Evolutionary conservation across 2,797 vertebrate genomes (phyloP).

Genomic region (Poecilia gillii): DNA sequence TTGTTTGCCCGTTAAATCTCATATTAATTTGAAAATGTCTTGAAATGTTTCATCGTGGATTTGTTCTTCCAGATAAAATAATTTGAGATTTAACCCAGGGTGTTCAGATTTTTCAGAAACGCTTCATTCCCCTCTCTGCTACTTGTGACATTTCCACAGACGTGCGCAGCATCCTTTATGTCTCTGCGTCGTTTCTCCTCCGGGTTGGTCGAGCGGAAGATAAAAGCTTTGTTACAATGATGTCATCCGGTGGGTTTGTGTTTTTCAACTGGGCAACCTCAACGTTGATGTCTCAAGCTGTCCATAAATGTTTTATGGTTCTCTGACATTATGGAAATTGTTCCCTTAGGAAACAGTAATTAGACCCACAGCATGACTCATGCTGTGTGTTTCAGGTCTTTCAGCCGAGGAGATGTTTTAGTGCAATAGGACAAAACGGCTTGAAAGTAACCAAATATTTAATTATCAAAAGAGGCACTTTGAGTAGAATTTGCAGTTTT

Average conservation of each 20-base stretch:
- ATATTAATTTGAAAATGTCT: background rate
- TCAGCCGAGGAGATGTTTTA: background rate
- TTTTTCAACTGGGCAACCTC: background rate
- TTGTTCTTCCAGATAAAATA: background rate
- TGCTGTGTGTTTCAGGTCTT: background rate
- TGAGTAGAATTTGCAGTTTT: background rate
- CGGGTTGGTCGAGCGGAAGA: background rate
- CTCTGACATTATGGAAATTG: constrained; percentile 7
- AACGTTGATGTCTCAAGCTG: background rate
- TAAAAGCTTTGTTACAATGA: constrained; percentile 7
- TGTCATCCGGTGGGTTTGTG: constrained; percentile 14
- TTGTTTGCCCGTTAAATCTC: background rate
- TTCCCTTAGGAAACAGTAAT: background rate
- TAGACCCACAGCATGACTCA: background rate
- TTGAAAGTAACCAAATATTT: background rate
- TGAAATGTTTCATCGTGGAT: background rate
- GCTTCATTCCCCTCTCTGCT: background rate
- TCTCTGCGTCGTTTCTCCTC: background rate
- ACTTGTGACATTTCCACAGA: background rate
- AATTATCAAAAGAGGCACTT: constrained; percentile 3
- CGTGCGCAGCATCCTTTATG: background rate
- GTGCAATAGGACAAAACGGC: background rate
- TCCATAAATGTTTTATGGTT: constrained; percentile 11
- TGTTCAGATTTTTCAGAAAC: background rate
- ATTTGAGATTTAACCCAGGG: background rate